Conservation (phyloP, 2,888 invertebrate species). For the Crossocerus cetratus region DNA sequence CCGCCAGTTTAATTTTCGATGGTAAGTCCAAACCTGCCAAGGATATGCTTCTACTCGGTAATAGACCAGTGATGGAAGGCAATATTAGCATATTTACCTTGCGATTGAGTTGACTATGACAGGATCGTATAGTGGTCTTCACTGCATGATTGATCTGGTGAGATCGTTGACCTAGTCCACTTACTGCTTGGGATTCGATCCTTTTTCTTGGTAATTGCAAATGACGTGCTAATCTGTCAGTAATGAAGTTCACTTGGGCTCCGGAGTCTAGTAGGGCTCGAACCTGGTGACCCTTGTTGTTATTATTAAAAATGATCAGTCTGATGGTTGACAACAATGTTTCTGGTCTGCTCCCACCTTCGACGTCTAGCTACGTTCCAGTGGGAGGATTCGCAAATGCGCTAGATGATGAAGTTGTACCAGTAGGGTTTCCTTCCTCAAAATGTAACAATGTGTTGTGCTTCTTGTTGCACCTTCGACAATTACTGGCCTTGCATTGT, state of each 20-base stretch:
- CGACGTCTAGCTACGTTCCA: background rate
- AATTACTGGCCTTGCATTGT: background rate
- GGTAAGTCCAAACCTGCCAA: background rate
- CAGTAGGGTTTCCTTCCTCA: background rate
- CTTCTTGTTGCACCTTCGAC: background rate
- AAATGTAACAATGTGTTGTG: background rate
- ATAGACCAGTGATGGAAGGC: background rate
- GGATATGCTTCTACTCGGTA: background rate
- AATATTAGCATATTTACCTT: background rate
- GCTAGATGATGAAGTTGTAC: background rate
- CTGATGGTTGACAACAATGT: background rate
- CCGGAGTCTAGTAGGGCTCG: background rate
- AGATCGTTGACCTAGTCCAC: background rate
- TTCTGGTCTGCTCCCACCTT: background rate
- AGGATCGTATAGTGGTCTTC: background rate
- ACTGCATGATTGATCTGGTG: background rate
- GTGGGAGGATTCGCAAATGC: background rate
- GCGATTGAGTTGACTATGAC: background rate
- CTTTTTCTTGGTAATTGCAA: background rate
- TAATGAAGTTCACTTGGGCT: background rate
- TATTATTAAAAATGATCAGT: background rate
- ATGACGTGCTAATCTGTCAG: background rate
- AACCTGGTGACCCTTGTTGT: background rate
- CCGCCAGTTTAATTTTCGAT: background rate
- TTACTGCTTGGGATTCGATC: background rate